Evolutionary conservation across 2,888 invertebrate species (phyloP).

Genomic region (Lasioglossum vierecki): DNA sequence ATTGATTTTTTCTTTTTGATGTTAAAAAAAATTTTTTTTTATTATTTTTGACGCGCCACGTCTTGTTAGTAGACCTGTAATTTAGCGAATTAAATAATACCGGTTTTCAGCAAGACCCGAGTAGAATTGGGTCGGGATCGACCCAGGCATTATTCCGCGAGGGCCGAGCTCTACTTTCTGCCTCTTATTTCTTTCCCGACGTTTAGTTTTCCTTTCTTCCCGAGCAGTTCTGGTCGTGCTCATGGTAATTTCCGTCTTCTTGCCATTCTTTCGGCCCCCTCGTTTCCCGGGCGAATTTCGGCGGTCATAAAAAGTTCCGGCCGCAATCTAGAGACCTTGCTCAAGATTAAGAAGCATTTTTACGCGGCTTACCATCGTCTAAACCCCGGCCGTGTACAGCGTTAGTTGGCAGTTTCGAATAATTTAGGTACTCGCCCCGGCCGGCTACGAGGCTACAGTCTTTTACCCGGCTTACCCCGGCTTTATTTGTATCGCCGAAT

Average conservation of each 20-base stretch:
- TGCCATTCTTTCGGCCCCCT: not conserved
- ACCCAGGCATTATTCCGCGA: not conserved
- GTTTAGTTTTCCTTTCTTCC: not conserved
- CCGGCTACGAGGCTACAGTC: constrained; percentile 14
- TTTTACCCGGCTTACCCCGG: constrained; percentile 6
- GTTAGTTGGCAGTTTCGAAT: constrained; percentile 52
- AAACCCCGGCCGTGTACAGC: constrained; percentile 15
- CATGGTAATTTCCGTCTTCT: constrained; percentile 4
- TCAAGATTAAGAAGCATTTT: constrained; percentile 60
- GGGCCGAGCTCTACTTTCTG: not conserved
- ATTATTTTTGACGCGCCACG: too few species aligned
- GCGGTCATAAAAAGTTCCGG: constrained; percentile 41
- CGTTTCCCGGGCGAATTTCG: constrained; percentile 38
- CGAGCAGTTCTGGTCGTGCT: not conserved
- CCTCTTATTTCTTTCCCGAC: not conserved
- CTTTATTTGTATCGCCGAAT: constrained; percentile 28
- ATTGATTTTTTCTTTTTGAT: too few species aligned
- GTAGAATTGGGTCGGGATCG: not conserved
- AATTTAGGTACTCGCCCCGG: constrained; percentile 45
- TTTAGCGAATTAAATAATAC: not conserved
- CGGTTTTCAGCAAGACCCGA: not conserved
- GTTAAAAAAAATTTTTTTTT: too few species aligned
- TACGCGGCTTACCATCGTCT: constrained; percentile 30
- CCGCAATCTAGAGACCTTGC: constrained; percentile 49
- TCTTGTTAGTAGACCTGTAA: not conserved